Evolutionary conservation across 2,888 invertebrate genomes (phyloP).

Genomic region (Cheilosia variabilis): DNA sequence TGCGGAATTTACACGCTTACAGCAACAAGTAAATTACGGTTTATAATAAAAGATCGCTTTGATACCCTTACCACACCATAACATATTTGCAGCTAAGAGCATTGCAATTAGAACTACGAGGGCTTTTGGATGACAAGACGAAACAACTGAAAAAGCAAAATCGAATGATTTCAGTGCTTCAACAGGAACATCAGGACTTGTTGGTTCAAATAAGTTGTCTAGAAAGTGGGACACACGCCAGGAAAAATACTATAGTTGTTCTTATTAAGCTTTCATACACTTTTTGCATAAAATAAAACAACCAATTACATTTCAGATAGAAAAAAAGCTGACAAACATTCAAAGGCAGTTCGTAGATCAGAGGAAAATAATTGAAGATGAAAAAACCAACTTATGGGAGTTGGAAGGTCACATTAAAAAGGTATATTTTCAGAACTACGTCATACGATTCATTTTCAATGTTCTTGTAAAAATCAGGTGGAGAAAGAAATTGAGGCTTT

Average conservation of each 20-base stretch:
- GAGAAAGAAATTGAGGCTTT: constrained; percentile 82
- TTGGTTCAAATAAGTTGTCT: constrained; percentile 80
- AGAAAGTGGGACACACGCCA: constrained; percentile 82
- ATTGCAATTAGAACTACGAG: constrained; percentile 80
- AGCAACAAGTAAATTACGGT: constrained; percentile 86
- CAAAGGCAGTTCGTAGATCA: constrained; percentile 79
- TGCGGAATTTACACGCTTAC: constrained; percentile 89
- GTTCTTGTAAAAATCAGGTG: constrained; percentile 76
- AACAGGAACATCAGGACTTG: constrained; percentile 81
- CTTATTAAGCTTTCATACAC: not conserved
- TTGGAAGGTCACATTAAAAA: constrained; percentile 85
- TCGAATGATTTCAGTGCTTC: constrained; percentile 81
- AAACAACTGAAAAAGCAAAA: constrained; percentile 82
- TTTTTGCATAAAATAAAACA: not conserved
- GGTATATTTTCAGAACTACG: constrained; percentile 67
- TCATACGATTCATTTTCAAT: not conserved
- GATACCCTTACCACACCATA: not conserved
- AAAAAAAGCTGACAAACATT: constrained; percentile 78
- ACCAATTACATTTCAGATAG: constrained; percentile 76
- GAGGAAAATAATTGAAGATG: constrained; percentile 78
- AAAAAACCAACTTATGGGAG: constrained; percentile 83
- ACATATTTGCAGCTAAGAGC: constrained; percentile 78
- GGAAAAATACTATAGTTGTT: constrained; percentile 79
- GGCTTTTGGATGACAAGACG: constrained; percentile 81
- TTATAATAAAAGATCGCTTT: not conserved